Base-by-base conservation (phyloP, 1,140 invertebrate species). In the Aphaenogaster floridana region DNA sequence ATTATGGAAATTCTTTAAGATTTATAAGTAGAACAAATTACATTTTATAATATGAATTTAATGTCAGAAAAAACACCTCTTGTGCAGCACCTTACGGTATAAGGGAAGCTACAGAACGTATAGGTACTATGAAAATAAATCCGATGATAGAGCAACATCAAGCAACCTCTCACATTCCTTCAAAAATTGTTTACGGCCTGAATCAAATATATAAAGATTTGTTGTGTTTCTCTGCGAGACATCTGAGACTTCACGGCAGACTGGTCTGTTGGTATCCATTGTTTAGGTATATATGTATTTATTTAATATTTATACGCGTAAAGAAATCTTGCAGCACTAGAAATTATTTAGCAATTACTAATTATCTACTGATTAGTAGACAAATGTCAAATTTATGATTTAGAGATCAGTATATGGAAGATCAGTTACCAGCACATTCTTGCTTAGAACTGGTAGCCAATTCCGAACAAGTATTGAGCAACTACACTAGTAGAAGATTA, bases 201-300 rank as follows among this genome's bases (percentile, higher is more conserved):
- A 96, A 97, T 3, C 97, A 98, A 88, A 97, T 99, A 54, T 98
- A 98, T 91, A 96, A 95, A 68, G 99, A 99, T 96, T 94, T 99
- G 34, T 95, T 99, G 15, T 96, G 96, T 87, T 99, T 99, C 95
- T 96, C 98, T 6, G 97, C 97, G 0, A 96, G 96, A 86, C 97
- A 98, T 96, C 96, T 99, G 57, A 96, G 96, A 90, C 81, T 98
- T 4, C 96, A 97, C 48, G 97, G 98, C 0, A 95, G 98, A 90
- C 95, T 99, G 17, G 98, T 99, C 0, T 99, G 97, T 95, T 99
- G 99, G 99, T 97, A 99, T 92, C 99, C 99, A 71, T 96, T 99
- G 74, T 97, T 97, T 86, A 97, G 97, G 97, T 98, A 95, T 93
- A 83, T 77, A 13, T 57, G 3, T 42, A 63, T 36, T 54, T 74